A percentile compares a stretch with the other conserved stretches of the same genome.
Conservation (phyloP, 2,888 invertebrate species). For the Stratiomys singularior region DNA sequence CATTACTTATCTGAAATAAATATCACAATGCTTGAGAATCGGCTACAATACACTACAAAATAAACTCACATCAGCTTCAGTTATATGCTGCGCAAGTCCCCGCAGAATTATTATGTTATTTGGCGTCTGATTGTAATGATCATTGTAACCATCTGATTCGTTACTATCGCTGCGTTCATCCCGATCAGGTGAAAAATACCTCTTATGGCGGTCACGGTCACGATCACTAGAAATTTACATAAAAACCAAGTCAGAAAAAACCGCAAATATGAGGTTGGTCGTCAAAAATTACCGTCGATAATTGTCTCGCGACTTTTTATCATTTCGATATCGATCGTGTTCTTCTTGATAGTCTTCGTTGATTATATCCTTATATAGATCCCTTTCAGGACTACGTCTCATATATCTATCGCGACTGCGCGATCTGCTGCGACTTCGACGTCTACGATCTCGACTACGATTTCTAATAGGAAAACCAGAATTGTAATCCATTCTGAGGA, state of each 20-base stretch:
- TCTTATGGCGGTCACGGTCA: constrained; percentile 51
- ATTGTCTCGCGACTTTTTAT: constrained; percentile 53
- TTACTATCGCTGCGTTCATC: constrained; percentile 59
- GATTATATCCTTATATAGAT: constrained; percentile 63
- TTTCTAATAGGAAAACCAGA: constrained; percentile 56
- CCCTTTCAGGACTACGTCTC: constrained; percentile 58
- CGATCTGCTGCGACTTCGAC: constrained; percentile 59
- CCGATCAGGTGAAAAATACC: constrained; percentile 55
- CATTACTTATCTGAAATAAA: constrained; percentile 75
- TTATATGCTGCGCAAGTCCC: constrained; percentile 78
- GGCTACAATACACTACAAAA: background rate
- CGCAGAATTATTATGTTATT: constrained; percentile 80
- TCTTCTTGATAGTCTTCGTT: constrained; percentile 64
- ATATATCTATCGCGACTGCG: constrained; percentile 62
- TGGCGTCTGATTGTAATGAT: constrained; percentile 70
- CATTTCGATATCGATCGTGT: constrained; percentile 48
- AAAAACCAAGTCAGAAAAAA: background rate
- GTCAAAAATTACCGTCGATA: constrained; percentile 52
- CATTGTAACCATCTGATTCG: constrained; percentile 62
- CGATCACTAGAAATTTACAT: constrained; percentile 15
- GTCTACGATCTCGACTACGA: constrained; percentile 60
- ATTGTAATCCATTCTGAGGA: too few relatives aligned
- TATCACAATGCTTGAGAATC: background rate
- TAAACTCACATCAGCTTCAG: constrained; percentile 78
- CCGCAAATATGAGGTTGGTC: too few relatives aligned